Evolutionary conservation across 1,140 invertebrate species (phyloP).

Genomic region (Drosophila sucinea): DNA sequence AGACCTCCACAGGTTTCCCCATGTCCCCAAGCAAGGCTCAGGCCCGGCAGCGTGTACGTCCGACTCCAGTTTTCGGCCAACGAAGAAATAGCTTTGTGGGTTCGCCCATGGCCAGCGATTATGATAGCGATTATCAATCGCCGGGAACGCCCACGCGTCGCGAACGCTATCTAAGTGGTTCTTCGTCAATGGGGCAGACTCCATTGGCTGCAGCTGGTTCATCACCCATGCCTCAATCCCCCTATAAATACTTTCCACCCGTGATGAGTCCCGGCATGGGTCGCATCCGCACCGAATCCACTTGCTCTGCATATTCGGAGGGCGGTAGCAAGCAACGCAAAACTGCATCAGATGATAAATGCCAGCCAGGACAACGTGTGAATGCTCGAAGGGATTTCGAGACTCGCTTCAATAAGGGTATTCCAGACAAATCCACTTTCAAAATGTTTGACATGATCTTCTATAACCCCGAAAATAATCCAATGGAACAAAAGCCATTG

Average conservation of each 20-base stretch:
- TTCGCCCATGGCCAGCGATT: conserved; percentile 55
- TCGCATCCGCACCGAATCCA: conserved; percentile 83
- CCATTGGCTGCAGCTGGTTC: conserved; percentile 34
- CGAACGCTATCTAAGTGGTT: conserved; percentile 70
- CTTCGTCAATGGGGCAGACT: conserved; percentile 54
- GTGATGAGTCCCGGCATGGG: conserved; percentile 67
- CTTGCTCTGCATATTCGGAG: conserved; percentile 80
- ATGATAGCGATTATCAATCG: conserved; percentile 74
- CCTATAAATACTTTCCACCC: conserved; percentile 55
- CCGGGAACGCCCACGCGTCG: conserved; percentile 70
- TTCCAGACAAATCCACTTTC: conserved; percentile 87
- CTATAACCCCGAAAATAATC: conserved; percentile 92
- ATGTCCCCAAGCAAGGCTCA: conserved; percentile 72
- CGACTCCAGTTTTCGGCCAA: conserved; percentile 73
- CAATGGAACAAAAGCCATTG: conserved; percentile 84
- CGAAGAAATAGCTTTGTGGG: conserved; percentile 83
- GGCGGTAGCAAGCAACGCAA: conserved; percentile 59
- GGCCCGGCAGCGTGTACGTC: conserved; percentile 58
- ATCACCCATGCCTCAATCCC: conserved; percentile 49
- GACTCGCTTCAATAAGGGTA: conserved; percentile 84
- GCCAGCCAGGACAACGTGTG: conserved; percentile 55
- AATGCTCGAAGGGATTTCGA: conserved; percentile 85
- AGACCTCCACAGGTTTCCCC: conserved; percentile 53
- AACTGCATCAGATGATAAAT: conserved; percentile 41
- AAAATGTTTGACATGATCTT: conserved; percentile 96